Base-by-base conservation (phyloP, 64 coral and sea anemone genomes). In the Cladopsammia gracilis region DNA sequence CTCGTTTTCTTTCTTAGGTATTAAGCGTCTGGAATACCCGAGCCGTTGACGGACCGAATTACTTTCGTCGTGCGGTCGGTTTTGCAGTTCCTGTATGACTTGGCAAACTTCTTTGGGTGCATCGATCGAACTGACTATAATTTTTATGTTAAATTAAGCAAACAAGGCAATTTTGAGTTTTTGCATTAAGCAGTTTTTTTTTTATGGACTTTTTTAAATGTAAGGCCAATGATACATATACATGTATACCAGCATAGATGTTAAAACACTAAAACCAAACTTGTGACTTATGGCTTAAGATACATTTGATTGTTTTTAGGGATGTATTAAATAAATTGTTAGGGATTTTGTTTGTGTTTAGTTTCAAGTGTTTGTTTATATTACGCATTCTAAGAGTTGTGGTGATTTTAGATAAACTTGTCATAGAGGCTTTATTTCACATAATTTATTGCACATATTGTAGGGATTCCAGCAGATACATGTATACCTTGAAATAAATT, bases 1-100 rank as follows among this genome's bases (percentile, higher is more conserved):
- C 48, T 75, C 72, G 47, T 75, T 84, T 84, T 84, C 44, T 84
- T 64, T 84, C 80, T 84, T 47, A 84, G 80, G 80, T 84, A 84
- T 84, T 66, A 84, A 50, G 79, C 59, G 59, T 64, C 79, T 83
- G 79, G 79, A 83, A 83, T 64, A 64, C 79, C 79, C 62, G 80
- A 66, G 80, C 80, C 44, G 80, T 67, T 48, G 80, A 53, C 80
- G 46, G 80, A 84, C 60, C 80, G 62, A 84, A 48, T 50, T 51
- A 13, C 61, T 84, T 47, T 84, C 61, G 80, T 84, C 44, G 80
- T 84, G 80, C 80, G 80, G 80, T 84, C 80, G 80, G 80, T 62
- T 84, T 62, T 67, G 80, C 16, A 54, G 75, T 25, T 54, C 61
- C 61, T 84, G 60, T 84, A 23, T 84, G 45, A 23, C 80, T 62